Evolutionary conservation across 2,888 invertebrate species (phyloP), one percentile per base, ranked within the genome.

Genomic region (Polyommatus iphigenia): DNA sequence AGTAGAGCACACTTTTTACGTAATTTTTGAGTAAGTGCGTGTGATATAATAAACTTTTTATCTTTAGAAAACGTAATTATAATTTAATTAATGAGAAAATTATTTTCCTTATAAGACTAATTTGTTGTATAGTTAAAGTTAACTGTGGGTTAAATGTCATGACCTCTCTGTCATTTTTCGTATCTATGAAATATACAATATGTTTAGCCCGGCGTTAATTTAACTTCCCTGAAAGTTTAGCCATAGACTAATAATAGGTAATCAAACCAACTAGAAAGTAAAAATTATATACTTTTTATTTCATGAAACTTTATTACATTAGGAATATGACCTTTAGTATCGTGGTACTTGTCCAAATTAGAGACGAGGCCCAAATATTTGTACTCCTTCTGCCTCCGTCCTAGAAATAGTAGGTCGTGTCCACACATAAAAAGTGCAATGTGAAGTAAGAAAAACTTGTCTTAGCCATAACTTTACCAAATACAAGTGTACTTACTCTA

Each of bases 391-490:
- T n/a, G 72, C 41, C 8, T n/a, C 4, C 20, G 36, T 41, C 73
- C 20, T 73, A 73, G 18, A 72, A 75, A 75, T 50, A 75, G 75
- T 75, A 75, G 75, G 75, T 50, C 29, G 75, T 75, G 29, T 73
- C 4, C 50, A 72, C 20, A 46, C 13, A 73, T 46, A 75, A 75
- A 75, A 75, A 50, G 50, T 75, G 54, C 50, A 75, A 75, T 29
- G 75, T 54, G 24, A 20, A 13, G 6, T 7, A 18, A 7, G 3
- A 75, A 75, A 75, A 75, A 75, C 50, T 29, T 29, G 75, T 54
- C 54, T 50, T 7, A 18, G 54, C 75, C 46, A 50, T 75, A 50
- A 8, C 54, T 75, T 73, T 72, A 41, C 72, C 72, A 15, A 77
- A 77, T 18, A 29, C 71, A 29, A 54, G 71, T 32, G n/a, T 20